These are phyloP conservation scores for Noturus placidus DNA, from an alignment of 2,113 vertebrate species.

Conservation along the genomic window DNA sequence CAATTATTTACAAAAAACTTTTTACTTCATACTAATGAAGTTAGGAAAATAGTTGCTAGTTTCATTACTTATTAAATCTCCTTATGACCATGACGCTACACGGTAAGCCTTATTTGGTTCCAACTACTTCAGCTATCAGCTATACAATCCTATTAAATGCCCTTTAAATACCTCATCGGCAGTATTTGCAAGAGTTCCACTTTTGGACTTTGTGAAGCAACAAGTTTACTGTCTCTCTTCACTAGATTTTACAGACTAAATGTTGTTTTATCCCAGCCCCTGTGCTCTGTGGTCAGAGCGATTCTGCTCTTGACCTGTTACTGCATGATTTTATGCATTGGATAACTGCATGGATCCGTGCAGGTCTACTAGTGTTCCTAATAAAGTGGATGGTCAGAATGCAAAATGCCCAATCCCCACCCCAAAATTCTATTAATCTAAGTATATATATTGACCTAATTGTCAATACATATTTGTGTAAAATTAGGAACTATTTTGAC, in stretches of 20 bases:
- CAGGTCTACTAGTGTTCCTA: not conserved
- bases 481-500: not conserved
- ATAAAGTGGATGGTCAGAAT: not conserved
- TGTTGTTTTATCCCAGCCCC: not conserved
- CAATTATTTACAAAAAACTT: not conserved
- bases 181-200: not conserved
- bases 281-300: not conserved
- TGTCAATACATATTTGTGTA: not conserved
- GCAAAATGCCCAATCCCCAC: not conserved
- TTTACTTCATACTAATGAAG: not conserved
- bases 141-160: not conserved
- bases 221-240: not conserved
- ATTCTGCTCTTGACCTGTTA: not conserved
- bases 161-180: not conserved
- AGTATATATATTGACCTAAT: no score
- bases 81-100: not conserved
- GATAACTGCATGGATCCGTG: not conserved
- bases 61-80: not conserved
- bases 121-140: not conserved
- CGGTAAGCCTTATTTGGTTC: not conserved
- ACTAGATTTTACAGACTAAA: not conserved
- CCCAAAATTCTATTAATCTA: not conserved
- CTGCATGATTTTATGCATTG: not conserved
- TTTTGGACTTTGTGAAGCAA: not conserved
- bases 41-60: not conserved